These are phyloP conservation scores for Masticophis lateralis DNA, from an alignment of 2,797 vertebrate genomes.

Conservation along the genomic window DNA sequence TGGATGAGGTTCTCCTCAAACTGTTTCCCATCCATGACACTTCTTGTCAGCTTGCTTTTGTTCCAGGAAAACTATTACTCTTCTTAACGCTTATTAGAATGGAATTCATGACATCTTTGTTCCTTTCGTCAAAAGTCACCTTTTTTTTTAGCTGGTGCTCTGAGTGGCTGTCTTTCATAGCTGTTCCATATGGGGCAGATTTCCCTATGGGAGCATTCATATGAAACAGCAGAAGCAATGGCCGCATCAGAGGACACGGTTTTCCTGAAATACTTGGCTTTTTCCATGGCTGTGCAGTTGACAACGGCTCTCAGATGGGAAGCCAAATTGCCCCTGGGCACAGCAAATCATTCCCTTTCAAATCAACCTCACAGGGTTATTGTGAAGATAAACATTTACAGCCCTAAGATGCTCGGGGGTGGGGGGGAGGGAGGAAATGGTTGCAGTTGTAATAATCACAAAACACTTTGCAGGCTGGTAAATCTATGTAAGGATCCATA, in stretches of 20 bases:
- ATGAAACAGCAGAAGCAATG: background rate
- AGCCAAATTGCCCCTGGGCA: background rate
- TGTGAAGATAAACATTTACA: background rate
- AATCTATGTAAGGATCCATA: background rate
- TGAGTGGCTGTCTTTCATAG: background rate
- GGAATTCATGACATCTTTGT: constrained; percentile 15
- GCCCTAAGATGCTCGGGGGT: background rate
- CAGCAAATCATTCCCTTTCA: background rate
- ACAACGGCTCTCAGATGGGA: background rate
- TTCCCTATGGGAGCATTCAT: background rate
- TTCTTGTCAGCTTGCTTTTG: background rate
- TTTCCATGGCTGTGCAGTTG: background rate
- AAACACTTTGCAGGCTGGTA: background rate
- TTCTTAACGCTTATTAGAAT: constrained; percentile 4
- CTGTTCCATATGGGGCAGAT: background rate
- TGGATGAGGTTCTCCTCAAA: background rate
- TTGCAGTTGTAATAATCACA: background rate
- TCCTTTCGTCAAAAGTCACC: constrained; percentile 5
- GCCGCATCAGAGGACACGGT: background rate
- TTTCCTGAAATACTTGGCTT: background rate
- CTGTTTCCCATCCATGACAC: background rate
- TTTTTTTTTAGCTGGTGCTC: constrained; percentile 4
- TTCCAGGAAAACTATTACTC: background rate
- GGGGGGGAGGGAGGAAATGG: background rate
- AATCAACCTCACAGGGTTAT: background rate